Evolutionary conservation across 2,888 invertebrate genomes (phyloP), one percentile per base, ranked within the genome.

Genomic region (Magallana nippona): DNA sequence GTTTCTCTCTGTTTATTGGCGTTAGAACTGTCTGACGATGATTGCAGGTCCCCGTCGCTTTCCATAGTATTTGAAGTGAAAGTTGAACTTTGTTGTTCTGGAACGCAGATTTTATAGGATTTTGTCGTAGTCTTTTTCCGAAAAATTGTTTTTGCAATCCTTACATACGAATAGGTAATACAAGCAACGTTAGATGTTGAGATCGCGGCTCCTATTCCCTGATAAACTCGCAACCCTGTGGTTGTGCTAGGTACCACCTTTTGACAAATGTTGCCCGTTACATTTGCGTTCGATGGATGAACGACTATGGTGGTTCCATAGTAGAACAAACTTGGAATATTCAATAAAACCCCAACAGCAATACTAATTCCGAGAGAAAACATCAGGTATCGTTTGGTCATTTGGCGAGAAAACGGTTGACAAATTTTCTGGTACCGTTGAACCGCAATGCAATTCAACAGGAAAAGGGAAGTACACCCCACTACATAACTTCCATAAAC

Each of bases 381-480:
- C 11, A 2, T 22, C 32, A 71, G 32, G 19, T 71, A 22, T 13
- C 15, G 15, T 15, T 27, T 71, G 11, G 22, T 71, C 71, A 71
- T 71, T 71, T 71, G 71, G 15, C 71, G 10, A 27, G 71, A 71
- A 32, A 71, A 71, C 8, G 71, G 71, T 11, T 13, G 19, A 27
- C 71, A 71, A 22, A 71, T 71, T 71, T 71, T 71, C 13, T 71
- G 71, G 32, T 71, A 71, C 27, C 71, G 22, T 22, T 71, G 71
- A 15, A 71, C 71, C 13, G 27, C 71, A 71, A 71, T 71, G 11
- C 11, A 22, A 32, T 71, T 71, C 32, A 71, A 71, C 13, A 71
- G 71, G 15, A 71, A 71, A 71, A 27, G 71, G 11, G 71, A 71
- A 27, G 11, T 22, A 27, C 71, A 22, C 10, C 71, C 22, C 1